Evolutionary conservation across 2,888 invertebrate species (phyloP).

Genomic region (Tubulanus polymorphus): DNA sequence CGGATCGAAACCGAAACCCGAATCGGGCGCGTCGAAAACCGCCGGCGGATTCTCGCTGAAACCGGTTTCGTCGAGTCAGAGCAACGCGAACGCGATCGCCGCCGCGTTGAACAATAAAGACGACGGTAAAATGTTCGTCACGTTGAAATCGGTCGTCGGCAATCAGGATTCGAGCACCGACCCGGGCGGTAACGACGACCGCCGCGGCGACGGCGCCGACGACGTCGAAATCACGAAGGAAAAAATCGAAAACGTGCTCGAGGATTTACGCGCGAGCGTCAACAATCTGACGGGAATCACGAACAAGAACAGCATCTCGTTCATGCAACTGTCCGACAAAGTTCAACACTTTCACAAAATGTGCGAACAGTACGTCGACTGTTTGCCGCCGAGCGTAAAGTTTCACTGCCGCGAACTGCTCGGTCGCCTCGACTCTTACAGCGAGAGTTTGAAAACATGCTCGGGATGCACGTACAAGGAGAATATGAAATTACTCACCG

Average conservation of each 20-base stretch:
- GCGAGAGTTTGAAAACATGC: constrained; percentile 33
- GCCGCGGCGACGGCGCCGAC: constrained; percentile 10
- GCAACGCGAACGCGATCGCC: not conserved
- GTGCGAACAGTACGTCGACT: constrained; percentile 79
- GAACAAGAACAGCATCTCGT: constrained; percentile 59
- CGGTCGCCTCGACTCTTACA: constrained; percentile 25
- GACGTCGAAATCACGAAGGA: constrained; percentile 29
- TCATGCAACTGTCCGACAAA: constrained; percentile 76
- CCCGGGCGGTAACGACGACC: not conserved
- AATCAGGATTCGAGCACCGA: not conserved
- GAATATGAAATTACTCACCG: constrained; percentile 53
- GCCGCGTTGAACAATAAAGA: not conserved
- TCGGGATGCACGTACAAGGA: constrained; percentile 36
- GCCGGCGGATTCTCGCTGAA: not conserved
- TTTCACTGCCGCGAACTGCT: constrained; percentile 71
- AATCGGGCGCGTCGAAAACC: not conserved
- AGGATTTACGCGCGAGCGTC: constrained; percentile 33
- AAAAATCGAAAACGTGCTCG: constrained; percentile 31
- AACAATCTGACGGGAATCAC: constrained; percentile 37
- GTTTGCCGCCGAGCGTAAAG: constrained; percentile 78
- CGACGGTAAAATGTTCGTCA: too few relatives aligned
- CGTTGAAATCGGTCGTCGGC: too few relatives aligned
- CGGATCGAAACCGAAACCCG: not conserved
- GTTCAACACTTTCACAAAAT: constrained; percentile 74
- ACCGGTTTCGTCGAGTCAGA: not conserved